A percentile compares a stretch with the other conserved stretches of the same genome.
These are phyloP conservation scores for Holothuria glaberrima DNA, from an alignment of 35 echinoderm and acorn worm genomes.

Conservation along the genomic window DNA sequence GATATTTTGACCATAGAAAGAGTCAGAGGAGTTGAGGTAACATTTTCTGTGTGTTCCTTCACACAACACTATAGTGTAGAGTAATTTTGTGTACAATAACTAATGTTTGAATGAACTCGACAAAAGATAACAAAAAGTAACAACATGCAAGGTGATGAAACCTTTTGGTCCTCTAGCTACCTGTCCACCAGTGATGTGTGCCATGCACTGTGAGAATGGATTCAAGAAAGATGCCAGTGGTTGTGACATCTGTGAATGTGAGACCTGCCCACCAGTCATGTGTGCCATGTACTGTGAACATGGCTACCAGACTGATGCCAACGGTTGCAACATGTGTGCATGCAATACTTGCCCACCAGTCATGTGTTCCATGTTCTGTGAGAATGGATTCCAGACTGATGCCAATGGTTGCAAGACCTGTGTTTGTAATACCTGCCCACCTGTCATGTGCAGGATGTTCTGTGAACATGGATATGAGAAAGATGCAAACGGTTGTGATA, in stretches of 20 bases:
- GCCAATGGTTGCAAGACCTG: constrained; percentile 63
- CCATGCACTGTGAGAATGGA: constrained; percentile 53
- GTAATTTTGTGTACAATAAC: too few species aligned
- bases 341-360: constrained; percentile 8
- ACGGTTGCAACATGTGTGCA: constrained; percentile 32
- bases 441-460: constrained; percentile 65
- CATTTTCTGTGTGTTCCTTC: too few species aligned
- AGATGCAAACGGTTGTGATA: constrained; percentile 79
- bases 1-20: too few species aligned
- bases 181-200: constrained; percentile 11
- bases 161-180: background rate
- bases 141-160: too few species aligned
- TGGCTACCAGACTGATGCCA: constrained; percentile 41
- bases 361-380: constrained; percentile 16
- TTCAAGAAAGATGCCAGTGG: constrained; percentile 50
- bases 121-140: too few species aligned
- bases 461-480: constrained; percentile 74
- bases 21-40: too few species aligned
- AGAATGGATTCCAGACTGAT: constrained; percentile 48
- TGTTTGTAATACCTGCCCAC: constrained; percentile 60
- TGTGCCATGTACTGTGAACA: constrained; percentile 40
- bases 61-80: too few species aligned
- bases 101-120: too few species aligned
- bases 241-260: constrained; percentile 62
- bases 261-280: constrained; percentile 43